Conservation (phyloP, 2,113 vertebrate species). For the Elgaria multicarinata region DNA sequence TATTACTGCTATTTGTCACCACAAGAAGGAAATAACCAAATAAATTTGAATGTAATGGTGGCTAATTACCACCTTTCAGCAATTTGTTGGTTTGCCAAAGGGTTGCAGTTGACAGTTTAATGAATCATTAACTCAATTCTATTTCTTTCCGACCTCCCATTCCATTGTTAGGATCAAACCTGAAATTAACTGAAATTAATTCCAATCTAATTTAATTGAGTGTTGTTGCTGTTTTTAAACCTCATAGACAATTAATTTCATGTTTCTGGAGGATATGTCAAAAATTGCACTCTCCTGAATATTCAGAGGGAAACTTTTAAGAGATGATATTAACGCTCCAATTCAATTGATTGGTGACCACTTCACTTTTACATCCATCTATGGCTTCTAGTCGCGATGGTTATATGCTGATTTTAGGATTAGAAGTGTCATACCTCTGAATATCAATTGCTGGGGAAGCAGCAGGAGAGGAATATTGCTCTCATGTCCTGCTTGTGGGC, state of each 20-base stretch:
- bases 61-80: constrained; percentile 9
- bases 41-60: constrained; percentile 9
- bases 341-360: neutral
- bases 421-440: neutral
- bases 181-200: neutral
- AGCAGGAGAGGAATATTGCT: neutral
- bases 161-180: neutral
- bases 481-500: neutral
- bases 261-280: neutral
- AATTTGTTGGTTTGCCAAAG: constrained; percentile 10
- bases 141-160: neutral
- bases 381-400: neutral
- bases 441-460: neutral
- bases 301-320: neutral
- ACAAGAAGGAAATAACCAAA: neutral
- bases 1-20: constrained; percentile 2
- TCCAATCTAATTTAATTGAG: neutral
- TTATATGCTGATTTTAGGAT: neutral
- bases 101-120: neutral
- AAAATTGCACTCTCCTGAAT: neutral
- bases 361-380: neutral
- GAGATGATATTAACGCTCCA: neutral
- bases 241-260: neutral
- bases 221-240: neutral
- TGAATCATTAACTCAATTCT: constrained; percentile 3